A percentile compares a stretch with the other conserved stretches of the same genome.
phyloP scores from a whole-genome alignment of 2,888 invertebrate genomes.

The Hirtodrosophila confusa region DNA sequence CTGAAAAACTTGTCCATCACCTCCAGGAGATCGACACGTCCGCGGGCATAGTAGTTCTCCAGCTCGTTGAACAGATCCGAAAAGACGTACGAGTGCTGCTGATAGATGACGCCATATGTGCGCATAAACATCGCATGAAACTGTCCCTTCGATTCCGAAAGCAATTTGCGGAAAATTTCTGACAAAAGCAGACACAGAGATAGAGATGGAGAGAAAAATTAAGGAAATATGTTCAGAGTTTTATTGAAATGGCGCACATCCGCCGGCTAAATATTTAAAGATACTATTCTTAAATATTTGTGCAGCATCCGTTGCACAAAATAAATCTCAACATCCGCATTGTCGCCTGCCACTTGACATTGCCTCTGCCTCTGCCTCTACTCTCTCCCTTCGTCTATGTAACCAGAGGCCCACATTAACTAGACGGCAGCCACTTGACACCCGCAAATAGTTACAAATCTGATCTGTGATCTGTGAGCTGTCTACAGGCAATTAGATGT shows the following conservation, averaged over 20 bases:
- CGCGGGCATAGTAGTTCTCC: constrained; percentile 94
- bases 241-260: constrained; percentile 54
- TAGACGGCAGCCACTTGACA: constrained; percentile 60
- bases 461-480: constrained; percentile 28
- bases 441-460: constrained; percentile 51
- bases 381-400: constrained; percentile 25
- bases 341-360: constrained; percentile 58
- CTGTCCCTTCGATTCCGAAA: constrained; percentile 92
- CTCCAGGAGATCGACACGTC: constrained; percentile 92
- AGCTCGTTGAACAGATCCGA: constrained; percentile 95
- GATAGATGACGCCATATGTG: constrained; percentile 97
- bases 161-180: constrained; percentile 95
- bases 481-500: constrained; percentile 39
- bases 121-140: constrained; percentile 98
- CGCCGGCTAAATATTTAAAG: constrained; percentile 56
- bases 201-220: constrained; percentile 18
- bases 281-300: constrained; percentile 50
- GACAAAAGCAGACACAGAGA: constrained; percentile 82
- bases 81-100: constrained; percentile 96
- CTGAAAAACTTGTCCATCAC: constrained; percentile 97
- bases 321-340: constrained; percentile 71
- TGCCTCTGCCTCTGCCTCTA: background rate
- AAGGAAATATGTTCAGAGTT: constrained; percentile 22
- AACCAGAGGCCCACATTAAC: constrained; percentile 59
- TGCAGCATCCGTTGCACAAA: constrained; percentile 63